Conservation (phyloP, 2,888 invertebrate genomes). For the Parthenolecanium corni region DNA sequence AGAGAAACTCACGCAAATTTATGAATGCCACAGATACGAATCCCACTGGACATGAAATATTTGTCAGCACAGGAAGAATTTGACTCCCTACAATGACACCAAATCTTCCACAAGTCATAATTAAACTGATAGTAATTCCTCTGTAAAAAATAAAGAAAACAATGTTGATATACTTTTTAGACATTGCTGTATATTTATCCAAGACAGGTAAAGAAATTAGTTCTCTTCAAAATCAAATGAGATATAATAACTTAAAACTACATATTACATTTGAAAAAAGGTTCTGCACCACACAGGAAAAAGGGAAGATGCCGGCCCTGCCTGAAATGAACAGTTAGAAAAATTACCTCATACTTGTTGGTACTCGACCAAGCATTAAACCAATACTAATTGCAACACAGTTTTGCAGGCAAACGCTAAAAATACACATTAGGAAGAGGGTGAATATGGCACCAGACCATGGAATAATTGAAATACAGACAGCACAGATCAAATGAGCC, state of each 20-base stretch:
- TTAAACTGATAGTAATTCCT: constrained; percentile 39
- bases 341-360: background rate
- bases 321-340: no score
- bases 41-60: constrained; percentile 9
- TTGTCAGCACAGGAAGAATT: constrained; percentile 38
- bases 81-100: constrained; percentile 39
- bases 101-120: constrained; percentile 38
- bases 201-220: no score
- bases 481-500: background rate
- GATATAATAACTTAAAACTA: no score
- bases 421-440: constrained; percentile 3
- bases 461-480: constrained; percentile 8
- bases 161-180: no score
- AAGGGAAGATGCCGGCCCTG: no score
- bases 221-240: no score
- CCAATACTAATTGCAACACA: constrained; percentile 13
- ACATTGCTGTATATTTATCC: no score
- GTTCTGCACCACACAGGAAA: no score
- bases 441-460: background rate
- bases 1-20: constrained; percentile 2
- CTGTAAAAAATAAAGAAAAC: constrained; percentile 34
- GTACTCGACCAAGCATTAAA: constrained; percentile 2
- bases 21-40: constrained; percentile 8
- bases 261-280: no score
- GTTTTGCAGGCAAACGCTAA: constrained; percentile 10